These are phyloP conservation scores for Gadus macrocephalus DNA, from an alignment of 2,113 vertebrate genomes.

Conservation along the genomic window DNA sequence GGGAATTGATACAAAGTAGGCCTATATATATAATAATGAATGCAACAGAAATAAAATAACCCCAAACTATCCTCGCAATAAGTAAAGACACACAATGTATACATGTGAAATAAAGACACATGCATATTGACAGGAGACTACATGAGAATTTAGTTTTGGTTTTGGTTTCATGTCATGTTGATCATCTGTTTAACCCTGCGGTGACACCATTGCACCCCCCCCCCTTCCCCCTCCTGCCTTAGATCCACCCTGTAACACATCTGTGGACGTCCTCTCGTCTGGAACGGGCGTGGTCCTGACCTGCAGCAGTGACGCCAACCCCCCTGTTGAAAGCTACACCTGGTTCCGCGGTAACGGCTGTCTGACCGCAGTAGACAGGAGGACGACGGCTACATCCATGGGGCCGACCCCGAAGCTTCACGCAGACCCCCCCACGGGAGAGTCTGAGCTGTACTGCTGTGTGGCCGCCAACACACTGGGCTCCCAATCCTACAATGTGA, in stretches of 20 bases:
- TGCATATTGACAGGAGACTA: too few relatives aligned
- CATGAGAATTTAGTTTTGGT: too few relatives aligned
- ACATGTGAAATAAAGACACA: too few relatives aligned
- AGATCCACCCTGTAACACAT: constrained; percentile 50
- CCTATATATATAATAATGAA: too few relatives aligned
- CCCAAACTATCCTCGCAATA: too few relatives aligned
- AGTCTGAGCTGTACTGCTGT: constrained; percentile 50
- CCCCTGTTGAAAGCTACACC: constrained; percentile 39
- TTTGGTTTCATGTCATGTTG: too few relatives aligned
- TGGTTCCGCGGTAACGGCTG: constrained; percentile 53
- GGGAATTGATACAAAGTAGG: too few relatives aligned
- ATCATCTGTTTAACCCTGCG: too few relatives aligned
- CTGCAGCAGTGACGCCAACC: constrained; percentile 65
- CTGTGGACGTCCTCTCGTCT: constrained; percentile 8
- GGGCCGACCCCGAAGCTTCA: constrained; percentile 23
- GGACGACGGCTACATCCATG: constrained; percentile 11
- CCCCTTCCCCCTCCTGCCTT: neutral
- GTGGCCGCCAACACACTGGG: constrained; percentile 55
- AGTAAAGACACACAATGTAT: too few relatives aligned
- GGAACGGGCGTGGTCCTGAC: constrained; percentile 37
- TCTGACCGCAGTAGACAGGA: constrained; percentile 24
- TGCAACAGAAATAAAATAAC: too few relatives aligned
- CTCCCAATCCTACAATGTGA: constrained; percentile 32
- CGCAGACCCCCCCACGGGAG: constrained; percentile 16
- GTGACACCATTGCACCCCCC: too few relatives aligned